Base-by-base conservation (phyloP, 2,113 vertebrate genomes). In the Jaculus jaculus region DNA sequence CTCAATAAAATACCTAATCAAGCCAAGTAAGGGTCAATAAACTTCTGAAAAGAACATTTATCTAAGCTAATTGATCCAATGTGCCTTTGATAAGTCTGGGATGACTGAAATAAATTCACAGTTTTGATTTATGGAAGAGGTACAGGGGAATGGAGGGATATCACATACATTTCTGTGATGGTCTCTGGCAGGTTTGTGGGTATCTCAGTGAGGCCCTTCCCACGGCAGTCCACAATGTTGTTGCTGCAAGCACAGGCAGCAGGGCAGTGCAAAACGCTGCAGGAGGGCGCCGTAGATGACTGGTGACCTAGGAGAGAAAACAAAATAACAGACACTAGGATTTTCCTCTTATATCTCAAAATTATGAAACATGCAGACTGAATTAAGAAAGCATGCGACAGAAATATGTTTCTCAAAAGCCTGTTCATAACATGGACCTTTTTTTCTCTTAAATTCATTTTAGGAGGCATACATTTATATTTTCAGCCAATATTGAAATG, bases 161-260 rank as follows among this genome's bases (percentile, higher is more conserved):
- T 51, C 92, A 98, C 98, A 23, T 98, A 99, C 99, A 99, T 99
- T 98, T 99, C 99, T 24, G 99, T 99, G 96, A 99, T 99, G 80
- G 99, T 99, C 98, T 99, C 99, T 4, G 99, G 99, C 69, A 99
- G 99, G 96, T 99, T 99, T 2, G 98, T 99, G 93, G 99, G 99
- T 94, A 99, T 99, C 93, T 99, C 99, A 10, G 99, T 98, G 80
- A 99, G 98, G 60, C 99, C 98, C 92, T 99, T 99, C 79, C 99
- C 99, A 97, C 99, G 98, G 96, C 99, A 99, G 98, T 99, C 99
- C 90, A 99, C 99, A 1, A 99, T 99, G 95, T 99, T 99, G 98
- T 99, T 99, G 97, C 99, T 99, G 95, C 99, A 99, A 94, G 99
- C 99, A 97, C 99, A 99, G 12, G 98, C 99, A 78, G 99, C 87